Evolutionary conservation across 2,888 invertebrate species (phyloP).

Genomic region (Dicyrtoma fusca): DNA sequence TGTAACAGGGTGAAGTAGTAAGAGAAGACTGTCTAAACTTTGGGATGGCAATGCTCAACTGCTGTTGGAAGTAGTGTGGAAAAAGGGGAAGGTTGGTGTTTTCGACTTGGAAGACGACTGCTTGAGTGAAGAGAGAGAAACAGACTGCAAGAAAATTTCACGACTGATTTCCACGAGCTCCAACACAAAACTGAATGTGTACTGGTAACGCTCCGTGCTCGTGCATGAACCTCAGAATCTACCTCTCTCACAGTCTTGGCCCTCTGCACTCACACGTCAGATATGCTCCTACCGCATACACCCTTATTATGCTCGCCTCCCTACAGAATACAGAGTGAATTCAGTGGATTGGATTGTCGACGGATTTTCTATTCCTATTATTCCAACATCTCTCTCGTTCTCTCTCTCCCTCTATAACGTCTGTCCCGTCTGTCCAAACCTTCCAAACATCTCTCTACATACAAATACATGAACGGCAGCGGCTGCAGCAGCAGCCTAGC

Average conservation of each 20-base stretch:
- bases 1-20: too few relatives aligned
- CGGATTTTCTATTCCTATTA: too few relatives aligned
- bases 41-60: background rate
- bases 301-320: background rate
- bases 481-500: background rate
- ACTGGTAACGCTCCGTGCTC: slow-evolving; percentile 30
- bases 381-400: slow-evolving; percentile 12
- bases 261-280: slow-evolving; percentile 9
- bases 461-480: too few relatives aligned
- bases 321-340: too few relatives aligned
- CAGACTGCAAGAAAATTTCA: slow-evolving; percentile 33
- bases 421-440: slow-evolving; percentile 20
- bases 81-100: background rate
- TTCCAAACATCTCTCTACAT: background rate
- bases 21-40: too few relatives aligned
- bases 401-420: slow-evolving; percentile 9
- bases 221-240: slow-evolving; percentile 33
- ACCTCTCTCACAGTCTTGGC: slow-evolving; percentile 6
- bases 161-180: slow-evolving; percentile 40
- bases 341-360: too few relatives aligned
- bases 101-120: background rate
- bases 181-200: slow-evolving; percentile 27
- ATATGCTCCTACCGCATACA: background rate
- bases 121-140: slow-evolving; percentile 11
- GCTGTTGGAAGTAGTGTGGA: background rate